Conservation (phyloP, 2,888 invertebrate species). For the Lepidocyrtinus sp. region DNA sequence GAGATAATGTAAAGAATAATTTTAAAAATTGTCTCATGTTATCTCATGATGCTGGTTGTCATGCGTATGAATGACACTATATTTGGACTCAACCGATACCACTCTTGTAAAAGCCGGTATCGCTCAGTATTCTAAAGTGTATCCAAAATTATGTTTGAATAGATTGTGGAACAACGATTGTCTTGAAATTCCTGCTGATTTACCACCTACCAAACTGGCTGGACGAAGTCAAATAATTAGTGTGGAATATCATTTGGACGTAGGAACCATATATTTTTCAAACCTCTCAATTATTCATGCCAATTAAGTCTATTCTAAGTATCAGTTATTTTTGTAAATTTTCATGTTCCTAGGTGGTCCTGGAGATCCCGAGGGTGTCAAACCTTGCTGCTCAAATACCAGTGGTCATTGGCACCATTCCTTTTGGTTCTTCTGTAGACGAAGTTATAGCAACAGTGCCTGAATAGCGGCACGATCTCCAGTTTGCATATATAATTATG, state of each 20-base stretch:
- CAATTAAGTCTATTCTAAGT: not conserved
- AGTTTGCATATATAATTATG: not conserved
- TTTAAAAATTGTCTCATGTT: not conserved
- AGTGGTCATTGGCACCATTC: conserved; percentile 53
- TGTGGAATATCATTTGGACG: conserved; percentile 48
- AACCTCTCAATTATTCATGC: no score
- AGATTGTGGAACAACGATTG: conserved; percentile 45
- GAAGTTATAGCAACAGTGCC: conserved; percentile 19
- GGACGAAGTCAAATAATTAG: conserved; percentile 50
- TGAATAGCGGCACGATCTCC: not conserved
- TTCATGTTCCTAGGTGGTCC: conserved; percentile 50
- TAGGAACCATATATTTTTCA: no score
- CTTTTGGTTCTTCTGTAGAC: conserved; percentile 46
- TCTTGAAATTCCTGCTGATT: conserved; percentile 42
- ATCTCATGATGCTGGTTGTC: not conserved
- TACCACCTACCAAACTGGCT: conserved; percentile 55
- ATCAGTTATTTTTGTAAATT: not conserved
- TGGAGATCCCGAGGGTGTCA: conserved; percentile 44
- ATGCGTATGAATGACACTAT: not conserved
- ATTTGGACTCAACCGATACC: no score
- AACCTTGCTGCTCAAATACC: conserved; percentile 54
- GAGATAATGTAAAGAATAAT: no score
- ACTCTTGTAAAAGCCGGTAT: no score
- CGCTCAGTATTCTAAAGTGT: no score
- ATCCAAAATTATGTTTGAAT: no score